A percentile compares a stretch with the other conserved stretches of the same genome.
phyloP scores from a whole-genome alignment of 2,797 vertebrate species.

The Platyrinchus mystaceus region DNA sequence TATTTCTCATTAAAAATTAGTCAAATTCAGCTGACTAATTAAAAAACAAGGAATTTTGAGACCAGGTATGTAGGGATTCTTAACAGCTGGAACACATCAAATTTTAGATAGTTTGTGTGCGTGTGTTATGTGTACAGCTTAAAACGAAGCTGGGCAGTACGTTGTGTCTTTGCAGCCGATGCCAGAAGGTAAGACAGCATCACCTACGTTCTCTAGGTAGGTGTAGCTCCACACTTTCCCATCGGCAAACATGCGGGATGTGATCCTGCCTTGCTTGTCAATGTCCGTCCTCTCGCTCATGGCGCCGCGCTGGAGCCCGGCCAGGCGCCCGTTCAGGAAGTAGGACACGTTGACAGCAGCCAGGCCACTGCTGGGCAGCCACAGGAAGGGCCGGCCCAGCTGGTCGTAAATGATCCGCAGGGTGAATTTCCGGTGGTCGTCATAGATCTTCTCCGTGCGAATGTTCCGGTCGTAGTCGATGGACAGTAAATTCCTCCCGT shows the following conservation, averaged over 20 bases:
- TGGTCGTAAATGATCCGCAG: constrained; percentile 96
- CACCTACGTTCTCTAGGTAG: constrained; percentile 92
- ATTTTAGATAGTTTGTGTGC: rapidly evolving
- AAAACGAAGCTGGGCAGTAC: rapidly evolving
- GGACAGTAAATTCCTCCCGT: constrained; percentile 94
- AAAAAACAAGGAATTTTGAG: neutral
- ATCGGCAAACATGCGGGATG: constrained; percentile 93
- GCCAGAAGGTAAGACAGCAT: neutral
- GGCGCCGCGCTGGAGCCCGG: constrained; percentile 93
- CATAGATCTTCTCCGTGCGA: constrained; percentile 97
- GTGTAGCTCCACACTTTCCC: constrained; percentile 99
- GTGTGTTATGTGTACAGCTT: rapidly evolving
- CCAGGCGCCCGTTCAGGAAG: constrained; percentile 89
- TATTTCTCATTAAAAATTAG: neutral
- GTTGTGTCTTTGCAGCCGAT: neutral
- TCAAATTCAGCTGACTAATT: neutral
- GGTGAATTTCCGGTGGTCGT: constrained; percentile 97
- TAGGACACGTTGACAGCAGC: constrained; percentile 97
- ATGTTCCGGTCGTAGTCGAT: constrained; percentile 99
- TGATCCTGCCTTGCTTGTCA: constrained; percentile 90
- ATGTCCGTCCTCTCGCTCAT: constrained; percentile 97
- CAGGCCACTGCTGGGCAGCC: constrained; percentile 97
- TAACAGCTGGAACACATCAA: neutral
- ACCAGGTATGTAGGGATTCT: neutral
- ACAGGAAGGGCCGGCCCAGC: constrained; percentile 95